Conservation (phyloP, 2,888 invertebrate species). For the Endomychus coccineus region DNA sequence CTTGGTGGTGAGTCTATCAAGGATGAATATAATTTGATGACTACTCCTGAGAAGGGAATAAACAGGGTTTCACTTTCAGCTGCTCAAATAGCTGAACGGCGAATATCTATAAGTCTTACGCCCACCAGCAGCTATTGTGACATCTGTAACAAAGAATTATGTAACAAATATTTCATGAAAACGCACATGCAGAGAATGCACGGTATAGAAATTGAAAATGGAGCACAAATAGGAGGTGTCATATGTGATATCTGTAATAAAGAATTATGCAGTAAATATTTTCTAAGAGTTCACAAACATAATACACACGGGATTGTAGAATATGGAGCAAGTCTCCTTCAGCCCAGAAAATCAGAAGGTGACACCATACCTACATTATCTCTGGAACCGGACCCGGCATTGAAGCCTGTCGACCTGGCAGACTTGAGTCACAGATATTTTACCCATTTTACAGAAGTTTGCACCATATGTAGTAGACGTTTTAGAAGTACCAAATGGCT, state of each 20-base stretch:
- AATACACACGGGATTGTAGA: conserved; percentile 96
- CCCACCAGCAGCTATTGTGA: conserved; percentile 88
- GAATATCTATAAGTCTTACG: conserved; percentile 54
- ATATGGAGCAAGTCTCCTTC: conserved; percentile 53
- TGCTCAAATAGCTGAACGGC: conserved; percentile 44
- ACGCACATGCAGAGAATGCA: conserved; percentile 99
- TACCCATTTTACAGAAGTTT: conserved; percentile 65
- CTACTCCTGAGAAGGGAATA: conserved; percentile 44
- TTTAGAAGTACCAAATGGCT: conserved; percentile 85
- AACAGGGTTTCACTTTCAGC: conserved; percentile 29
- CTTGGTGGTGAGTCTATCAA: conserved; percentile 24
- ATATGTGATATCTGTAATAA: conserved; percentile 97
- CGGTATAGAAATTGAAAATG: conserved; percentile 88
- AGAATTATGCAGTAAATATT: conserved; percentile 96
- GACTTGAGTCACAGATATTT: conserved; percentile 58
- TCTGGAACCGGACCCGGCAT: conserved; percentile 41
- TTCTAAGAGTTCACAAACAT: conserved; percentile 93
- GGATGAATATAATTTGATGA: conserved; percentile 41
- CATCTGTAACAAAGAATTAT: conserved; percentile 96
- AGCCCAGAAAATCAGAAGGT: conserved; percentile 40
- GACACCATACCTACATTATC: conserved; percentile 36
- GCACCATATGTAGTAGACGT: conserved; percentile 77
- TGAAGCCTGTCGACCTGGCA: conserved; percentile 50
- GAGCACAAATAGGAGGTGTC: conserved; percentile 86
- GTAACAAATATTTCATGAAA: conserved; percentile 99